A percentile compares a stretch with the other conserved stretches of the same genome.
Evolutionary conservation across 2,113 vertebrate species (phyloP).

Genomic region (Asarcornis scutulata): DNA sequence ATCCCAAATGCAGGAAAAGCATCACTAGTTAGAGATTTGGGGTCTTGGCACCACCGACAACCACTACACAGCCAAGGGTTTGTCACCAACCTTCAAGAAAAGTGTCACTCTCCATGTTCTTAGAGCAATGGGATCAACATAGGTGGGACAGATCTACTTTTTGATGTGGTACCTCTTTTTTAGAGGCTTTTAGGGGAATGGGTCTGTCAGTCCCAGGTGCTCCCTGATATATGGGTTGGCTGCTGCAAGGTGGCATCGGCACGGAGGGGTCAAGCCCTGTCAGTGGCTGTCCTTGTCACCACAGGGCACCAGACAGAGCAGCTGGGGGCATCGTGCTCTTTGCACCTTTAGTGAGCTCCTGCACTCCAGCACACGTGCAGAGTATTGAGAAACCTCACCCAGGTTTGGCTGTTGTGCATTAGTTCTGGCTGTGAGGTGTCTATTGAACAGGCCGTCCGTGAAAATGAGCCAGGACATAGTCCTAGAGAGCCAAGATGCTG

Average conservation of each 20-base stretch:
- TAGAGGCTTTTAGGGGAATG: background rate
- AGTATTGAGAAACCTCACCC: background rate
- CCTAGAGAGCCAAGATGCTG: background rate
- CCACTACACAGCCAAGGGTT: background rate
- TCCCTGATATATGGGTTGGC: fast-evolving
- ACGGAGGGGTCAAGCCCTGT: fast-evolving
- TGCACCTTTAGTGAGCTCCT: background rate
- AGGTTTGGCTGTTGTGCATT: background rate
- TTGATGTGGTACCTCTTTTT: background rate
- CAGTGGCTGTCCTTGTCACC: background rate
- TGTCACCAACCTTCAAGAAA: background rate
- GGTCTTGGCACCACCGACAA: background rate
- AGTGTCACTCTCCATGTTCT: background rate
- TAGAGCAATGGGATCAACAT: background rate
- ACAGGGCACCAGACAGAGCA: background rate
- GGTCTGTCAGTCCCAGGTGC: background rate
- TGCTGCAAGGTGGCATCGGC: background rate
- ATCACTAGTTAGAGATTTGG: background rate
- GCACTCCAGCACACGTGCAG: background rate
- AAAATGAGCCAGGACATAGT: background rate
- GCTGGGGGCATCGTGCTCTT: background rate
- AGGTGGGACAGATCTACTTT: background rate
- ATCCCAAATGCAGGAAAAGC: background rate
- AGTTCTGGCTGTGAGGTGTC: background rate
- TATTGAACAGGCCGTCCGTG: background rate